These are phyloP conservation scores for Kryptolebias marmoratus DNA, from an alignment of 2,113 vertebrate genomes.

Conservation along the genomic window DNA sequence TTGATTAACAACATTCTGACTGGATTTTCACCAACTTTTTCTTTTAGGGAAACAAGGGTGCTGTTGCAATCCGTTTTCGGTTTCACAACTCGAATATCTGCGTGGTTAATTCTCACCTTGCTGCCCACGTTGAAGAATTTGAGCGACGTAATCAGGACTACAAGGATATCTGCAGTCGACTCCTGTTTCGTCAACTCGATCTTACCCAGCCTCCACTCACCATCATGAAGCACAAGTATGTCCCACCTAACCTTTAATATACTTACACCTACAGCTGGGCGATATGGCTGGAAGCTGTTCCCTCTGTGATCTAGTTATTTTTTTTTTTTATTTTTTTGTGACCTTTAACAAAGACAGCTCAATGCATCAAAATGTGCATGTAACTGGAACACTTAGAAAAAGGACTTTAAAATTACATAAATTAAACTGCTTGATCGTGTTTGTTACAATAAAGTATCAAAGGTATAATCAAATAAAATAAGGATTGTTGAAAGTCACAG, in stretches of 20 bases:
- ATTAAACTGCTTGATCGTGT: too few relatives aligned
- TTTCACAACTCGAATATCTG: conserved; percentile 95
- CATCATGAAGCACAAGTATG: conserved; percentile 92
- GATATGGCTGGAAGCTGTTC: too few relatives aligned
- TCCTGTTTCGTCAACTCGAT: conserved; percentile 87
- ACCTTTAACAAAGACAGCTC: too few relatives aligned
- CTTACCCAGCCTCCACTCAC: conserved; percentile 81
- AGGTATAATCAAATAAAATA: too few relatives aligned
- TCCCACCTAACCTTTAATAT: background rate
- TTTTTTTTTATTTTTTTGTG: too few relatives aligned
- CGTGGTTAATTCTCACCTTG: conserved; percentile 93
- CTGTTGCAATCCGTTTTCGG: conserved; percentile 91
- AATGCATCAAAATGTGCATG: too few relatives aligned
- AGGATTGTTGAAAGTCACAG: too few relatives aligned
- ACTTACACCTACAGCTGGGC: background rate
- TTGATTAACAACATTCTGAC: background rate
- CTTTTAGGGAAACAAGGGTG: conserved; percentile 94
- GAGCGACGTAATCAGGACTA: conserved; percentile 96
- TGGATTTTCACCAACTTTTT: background rate
- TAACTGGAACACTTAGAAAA: too few relatives aligned
- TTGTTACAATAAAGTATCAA: too few relatives aligned
- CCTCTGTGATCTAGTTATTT: too few relatives aligned
- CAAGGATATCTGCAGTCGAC: conserved; percentile 92
- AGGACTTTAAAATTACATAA: too few relatives aligned
- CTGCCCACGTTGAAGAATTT: conserved; percentile 91